Base-by-base conservation (phyloP, 2,797 vertebrate genomes). In the Remorina albescens region DNA sequence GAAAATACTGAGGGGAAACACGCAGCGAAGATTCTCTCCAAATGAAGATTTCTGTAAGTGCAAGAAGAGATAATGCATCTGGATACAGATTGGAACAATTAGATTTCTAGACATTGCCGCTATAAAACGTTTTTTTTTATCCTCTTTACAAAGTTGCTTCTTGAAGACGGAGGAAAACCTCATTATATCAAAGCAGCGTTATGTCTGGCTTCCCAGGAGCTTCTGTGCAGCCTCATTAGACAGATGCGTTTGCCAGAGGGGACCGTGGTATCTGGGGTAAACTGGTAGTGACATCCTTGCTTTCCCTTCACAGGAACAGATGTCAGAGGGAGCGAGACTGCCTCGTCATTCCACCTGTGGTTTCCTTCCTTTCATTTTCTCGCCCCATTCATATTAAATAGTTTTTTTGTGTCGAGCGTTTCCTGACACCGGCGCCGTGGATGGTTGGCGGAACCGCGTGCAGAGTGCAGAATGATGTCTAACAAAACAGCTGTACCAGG, bases 171-270 rank as follows among this genome's bases (percentile, higher is more conserved):
- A n/a, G 42, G 39, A 49, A 74, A 79, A 67, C 28, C 69, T 78
- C 72, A 18, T 44, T 49, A 71, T 76, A 83, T 87, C 77, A 89
- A 82, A 82, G 75, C 19, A 1, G 23, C 6, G 41, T 84, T 83
- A 84, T 74, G 78, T 86, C 84, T 82, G 83, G 73, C 83, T 79
- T 89, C 84, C 84, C 74, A 80, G 55, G 64, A 86, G 62, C 81
- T 46, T 19, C 79, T 46, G 62, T 60, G 78, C 78, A 65, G 78
- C 78, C 84, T 86, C 81, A 86, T 89, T 90, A 91, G 81, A 89
- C 91, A 90, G 91, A 89, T 91, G 88, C 78, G 61, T 71, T 51
- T 76, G 87, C 89, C 84, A 73, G 84, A 85, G 87, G 88, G 84
- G 79, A 80, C 69, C 9, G 51, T 28, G 46, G 82, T 82, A 86